A percentile compares a stretch with the other conserved stretches of the same genome.
Evolutionary conservation across 2,113 vertebrate genomes (phyloP).

Genomic region (Sceloporus tristichus): DNA sequence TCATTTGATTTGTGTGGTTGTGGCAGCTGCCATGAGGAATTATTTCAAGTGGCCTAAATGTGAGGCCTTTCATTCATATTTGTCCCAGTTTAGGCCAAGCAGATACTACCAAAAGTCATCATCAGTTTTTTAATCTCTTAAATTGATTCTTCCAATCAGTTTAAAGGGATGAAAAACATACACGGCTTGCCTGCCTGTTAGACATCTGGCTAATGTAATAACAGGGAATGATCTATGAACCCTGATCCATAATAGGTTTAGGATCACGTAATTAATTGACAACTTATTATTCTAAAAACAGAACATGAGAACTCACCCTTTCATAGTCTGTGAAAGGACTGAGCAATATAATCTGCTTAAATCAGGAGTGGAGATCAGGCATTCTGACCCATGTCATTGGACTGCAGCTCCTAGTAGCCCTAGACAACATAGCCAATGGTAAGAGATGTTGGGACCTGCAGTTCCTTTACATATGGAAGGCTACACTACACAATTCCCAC

Average conservation of each 20-base stretch:
- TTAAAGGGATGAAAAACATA: conserved; percentile 18
- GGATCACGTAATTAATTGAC: conserved; percentile 5
- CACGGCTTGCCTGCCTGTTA: conserved; percentile 9
- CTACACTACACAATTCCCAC: no score
- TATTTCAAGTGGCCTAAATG: background rate
- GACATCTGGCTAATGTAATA: conserved; percentile 12
- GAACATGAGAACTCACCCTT: background rate
- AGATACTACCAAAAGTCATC: background rate
- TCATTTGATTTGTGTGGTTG: background rate
- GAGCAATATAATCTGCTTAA: background rate
- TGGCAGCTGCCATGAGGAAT: background rate
- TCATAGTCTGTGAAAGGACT: background rate
- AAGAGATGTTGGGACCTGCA: no score
- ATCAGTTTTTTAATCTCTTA: background rate
- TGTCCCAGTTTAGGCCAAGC: background rate
- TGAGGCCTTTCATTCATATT: background rate
- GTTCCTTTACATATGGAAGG: no score
- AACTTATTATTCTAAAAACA: conserved; percentile 4
- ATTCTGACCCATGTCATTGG: no score
- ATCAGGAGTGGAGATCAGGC: no score
- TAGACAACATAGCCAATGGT: no score
- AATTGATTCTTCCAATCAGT: conserved; percentile 8
- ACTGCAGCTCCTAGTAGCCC: no score
- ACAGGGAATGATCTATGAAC: background rate
- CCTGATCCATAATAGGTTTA: conserved; percentile 11